Evolutionary conservation across 2,113 vertebrate genomes (phyloP), one percentile per base, ranked within the genome.

Genomic region (Pituophis catenifer): DNA sequence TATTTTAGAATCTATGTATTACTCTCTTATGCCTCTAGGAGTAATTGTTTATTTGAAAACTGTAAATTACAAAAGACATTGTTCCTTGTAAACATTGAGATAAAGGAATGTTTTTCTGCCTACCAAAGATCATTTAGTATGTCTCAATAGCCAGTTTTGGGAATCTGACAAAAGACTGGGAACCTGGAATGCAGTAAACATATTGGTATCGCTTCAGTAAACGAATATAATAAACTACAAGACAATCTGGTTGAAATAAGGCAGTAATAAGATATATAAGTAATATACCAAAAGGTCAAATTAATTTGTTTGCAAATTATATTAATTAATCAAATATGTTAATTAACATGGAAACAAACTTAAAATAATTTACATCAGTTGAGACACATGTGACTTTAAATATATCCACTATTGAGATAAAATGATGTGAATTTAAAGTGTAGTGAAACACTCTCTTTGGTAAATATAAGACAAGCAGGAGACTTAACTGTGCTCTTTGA

Each of bases 81-180:
- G 3, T 94, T 70, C 26, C 59, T 91, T 95, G 90, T 91, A 94
- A 92, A 65, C 88, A 89, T 65, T 89, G 94, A 93, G 93, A 91
- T 21, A 92, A 90, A 75, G 89, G 89, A 92, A 75, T 93, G 54
- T 91, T 96, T 96, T 96, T 95, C 94, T 96, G 89, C 93, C 95
- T 94, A 93, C 91, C 54, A 58, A 95, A 93, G 95, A 97, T 58
- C 86, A 95, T 65, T 97, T 96, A 94, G 93, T 96, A 13, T 86
- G 75, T 94, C 95, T 94, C 53, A 19, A 94, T 95, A 95, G 94
- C 94, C 94, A 96, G 95, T 86, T 94, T 94, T 97, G 93, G 52
- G 94, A 95, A 94, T 95, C 94, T 96, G 94, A 93, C 94, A 96
- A 93, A 90, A 91, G 92, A 94, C 17, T 86, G 6, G 85, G 86